These are phyloP conservation scores for Hippolais icterina DNA, from an alignment of 2,113 vertebrate species.

Conservation along the genomic window DNA sequence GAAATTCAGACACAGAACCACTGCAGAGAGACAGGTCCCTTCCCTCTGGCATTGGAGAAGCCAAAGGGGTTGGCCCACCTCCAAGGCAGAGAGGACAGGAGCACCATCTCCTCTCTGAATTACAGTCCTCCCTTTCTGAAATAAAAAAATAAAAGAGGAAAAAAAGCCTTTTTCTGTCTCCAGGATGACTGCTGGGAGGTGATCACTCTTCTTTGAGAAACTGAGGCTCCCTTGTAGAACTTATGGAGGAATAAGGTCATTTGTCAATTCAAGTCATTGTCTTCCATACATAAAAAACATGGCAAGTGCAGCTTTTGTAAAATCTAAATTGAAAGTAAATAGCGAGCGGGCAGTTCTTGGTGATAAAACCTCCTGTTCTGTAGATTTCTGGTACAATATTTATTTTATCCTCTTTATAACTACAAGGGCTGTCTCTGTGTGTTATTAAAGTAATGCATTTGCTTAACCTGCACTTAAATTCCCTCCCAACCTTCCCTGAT, in stretches of 20 bases:
- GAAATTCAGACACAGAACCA: not conserved
- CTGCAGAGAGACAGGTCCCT: not conserved
- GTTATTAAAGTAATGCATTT: constrained; percentile 74
- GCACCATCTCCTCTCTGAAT: not conserved
- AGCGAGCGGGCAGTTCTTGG: constrained; percentile 66
- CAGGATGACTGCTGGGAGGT: constrained; percentile 2
- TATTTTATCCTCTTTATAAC: constrained; percentile 70
- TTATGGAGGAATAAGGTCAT: constrained; percentile 46
- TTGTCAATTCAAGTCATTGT: constrained; percentile 60
- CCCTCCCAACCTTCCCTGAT: constrained; percentile 40
- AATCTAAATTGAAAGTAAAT: constrained; percentile 79
- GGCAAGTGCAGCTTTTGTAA: constrained; percentile 62
- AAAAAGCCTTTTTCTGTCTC: not conserved
- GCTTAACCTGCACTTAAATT: constrained; percentile 70
- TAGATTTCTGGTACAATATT: constrained; percentile 74
- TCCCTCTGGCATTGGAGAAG: not conserved
- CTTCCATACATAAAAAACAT: constrained; percentile 47
- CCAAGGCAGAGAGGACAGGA: not conserved
- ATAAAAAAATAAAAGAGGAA: not conserved
- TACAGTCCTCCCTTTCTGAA: not conserved
- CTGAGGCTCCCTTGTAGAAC: constrained; percentile 20
- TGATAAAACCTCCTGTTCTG: constrained; percentile 70
- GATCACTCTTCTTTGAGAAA: constrained; percentile 23
- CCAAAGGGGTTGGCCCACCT: not conserved
- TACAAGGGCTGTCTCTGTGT: constrained; percentile 54